phyloP scores from a whole-genome alignment of 2,797 vertebrate genomes.

The Pseudochirops corinnae region DNA sequence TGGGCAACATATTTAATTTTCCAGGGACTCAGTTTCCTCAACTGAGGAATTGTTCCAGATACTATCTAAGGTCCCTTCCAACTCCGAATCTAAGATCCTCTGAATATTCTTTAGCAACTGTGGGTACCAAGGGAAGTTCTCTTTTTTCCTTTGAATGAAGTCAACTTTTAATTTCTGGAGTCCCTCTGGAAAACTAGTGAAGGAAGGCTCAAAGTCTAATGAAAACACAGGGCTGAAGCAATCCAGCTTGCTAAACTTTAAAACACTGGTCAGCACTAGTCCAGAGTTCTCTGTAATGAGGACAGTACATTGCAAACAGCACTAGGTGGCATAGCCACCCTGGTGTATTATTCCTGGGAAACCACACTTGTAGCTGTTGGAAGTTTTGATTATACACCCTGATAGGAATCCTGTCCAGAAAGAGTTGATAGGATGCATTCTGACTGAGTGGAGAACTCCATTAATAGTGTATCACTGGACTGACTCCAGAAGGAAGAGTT shows the following conservation, averaged over 20 bases:
- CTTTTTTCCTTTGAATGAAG: constrained; percentile 5
- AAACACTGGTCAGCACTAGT: constrained; percentile 37
- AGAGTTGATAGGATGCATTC: neutral
- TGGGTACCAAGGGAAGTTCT: neutral
- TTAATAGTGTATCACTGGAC: neutral
- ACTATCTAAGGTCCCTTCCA: neutral
- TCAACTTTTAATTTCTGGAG: neutral
- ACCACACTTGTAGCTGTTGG: neutral
- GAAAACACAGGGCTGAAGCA: constrained; percentile 29
- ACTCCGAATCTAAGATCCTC: neutral
- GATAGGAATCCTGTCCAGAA: constrained; percentile 42
- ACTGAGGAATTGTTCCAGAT: neutral
- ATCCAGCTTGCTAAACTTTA: neutral
- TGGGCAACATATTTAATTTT: neutral
- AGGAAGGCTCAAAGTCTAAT: constrained; percentile 3
- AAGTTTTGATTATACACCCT: constrained; percentile 44
- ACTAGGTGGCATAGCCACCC: constrained; percentile 86
- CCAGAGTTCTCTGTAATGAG: neutral
- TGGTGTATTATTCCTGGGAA: constrained; percentile 72
- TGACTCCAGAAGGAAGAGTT: neutral
- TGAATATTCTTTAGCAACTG: neutral
- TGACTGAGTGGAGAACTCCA: neutral
- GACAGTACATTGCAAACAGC: constrained; percentile 80
- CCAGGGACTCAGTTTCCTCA: neutral
- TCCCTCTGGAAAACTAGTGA: neutral